Evolutionary conservation across 2,888 invertebrate species (phyloP).

Genomic region (Lycia hirtaria): DNA sequence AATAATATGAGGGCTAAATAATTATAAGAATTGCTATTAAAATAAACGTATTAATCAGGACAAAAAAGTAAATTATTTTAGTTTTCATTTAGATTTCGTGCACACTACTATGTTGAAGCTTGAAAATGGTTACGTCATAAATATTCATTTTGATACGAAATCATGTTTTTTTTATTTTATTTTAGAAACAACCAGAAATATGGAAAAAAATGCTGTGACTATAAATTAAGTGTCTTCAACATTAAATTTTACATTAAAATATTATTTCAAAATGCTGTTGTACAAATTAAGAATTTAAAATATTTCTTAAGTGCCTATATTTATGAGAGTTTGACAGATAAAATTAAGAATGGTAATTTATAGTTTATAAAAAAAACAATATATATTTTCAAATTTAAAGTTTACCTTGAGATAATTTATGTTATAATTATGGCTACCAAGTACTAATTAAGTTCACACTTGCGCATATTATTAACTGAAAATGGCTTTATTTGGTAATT

Average conservation of each 20-base stretch:
- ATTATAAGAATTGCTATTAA: no score
- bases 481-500: slow-evolving; percentile 8
- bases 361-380: not conserved
- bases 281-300: not conserved
- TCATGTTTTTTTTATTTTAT: no score
- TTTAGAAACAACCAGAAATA: not conserved
- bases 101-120: no score
- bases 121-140: no score
- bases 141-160: no score
- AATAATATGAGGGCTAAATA: no score
- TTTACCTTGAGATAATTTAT: not conserved
- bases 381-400: not conserved
- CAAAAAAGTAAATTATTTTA: no score
- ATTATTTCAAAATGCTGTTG: not conserved
- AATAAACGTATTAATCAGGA: no score
- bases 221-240: no score
- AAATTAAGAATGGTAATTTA: not conserved
- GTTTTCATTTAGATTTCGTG: no score
- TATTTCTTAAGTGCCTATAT: not conserved
- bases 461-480: not conserved
- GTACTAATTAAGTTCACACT: slow-evolving; percentile 1
- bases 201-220: no score
- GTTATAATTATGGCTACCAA: not conserved
- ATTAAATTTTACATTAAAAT: not conserved
- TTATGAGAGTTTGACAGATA: slow-evolving; percentile 1